Evolutionary conservation across 2,113 vertebrate species (phyloP), one percentile per base, ranked within the genome.

Genomic region (Gallinago undulata): DNA sequence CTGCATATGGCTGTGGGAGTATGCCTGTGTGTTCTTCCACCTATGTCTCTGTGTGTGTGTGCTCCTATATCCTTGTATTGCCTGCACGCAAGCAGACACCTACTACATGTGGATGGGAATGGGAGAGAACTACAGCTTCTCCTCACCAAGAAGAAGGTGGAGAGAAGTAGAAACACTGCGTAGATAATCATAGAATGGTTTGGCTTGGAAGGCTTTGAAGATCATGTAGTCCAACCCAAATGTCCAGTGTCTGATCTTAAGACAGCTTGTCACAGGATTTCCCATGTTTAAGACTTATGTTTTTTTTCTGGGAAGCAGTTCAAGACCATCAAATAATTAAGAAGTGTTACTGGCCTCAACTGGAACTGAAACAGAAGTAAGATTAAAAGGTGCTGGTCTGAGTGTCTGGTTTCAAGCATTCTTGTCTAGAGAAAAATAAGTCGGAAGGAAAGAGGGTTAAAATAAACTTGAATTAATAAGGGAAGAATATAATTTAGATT

Each of bases 391-490:
- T 77, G 27, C 43, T 72, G n/a, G 11, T 77, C 55, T 80, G 62
- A 57, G 39, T 77, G 70, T 55, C 56, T 73, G 35, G 35, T 72
- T 69, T 30, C 59, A 79, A 79, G 13, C 17, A 30, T 35, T 88
- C 70, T 74, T 86, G 25, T 62, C 63, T 63, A 88, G 45, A 67
- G 64, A 84, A 62, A 79, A 78, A 39, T 48, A 82, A 39, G 21
- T 50, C 13, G 5, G 50, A 47, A 89, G 45, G 57, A 85, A 94
- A 84, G 23, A 66, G 30, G 5, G 84, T 70, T 95, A 87, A 95
- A 91, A 85, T 76, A 89, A 94, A 66, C 53, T 85, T 35, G 87
- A 93, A 85, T 94, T 94, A 96, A 87, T 87, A 94, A 87, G 33
- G 39, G 45, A 93, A 76, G 53, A 60, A n/a, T 73, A 72, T 47